These are phyloP conservation scores for Melanophora roralis DNA, from an alignment of 2,888 invertebrate genomes.

Conservation along the genomic window DNA sequence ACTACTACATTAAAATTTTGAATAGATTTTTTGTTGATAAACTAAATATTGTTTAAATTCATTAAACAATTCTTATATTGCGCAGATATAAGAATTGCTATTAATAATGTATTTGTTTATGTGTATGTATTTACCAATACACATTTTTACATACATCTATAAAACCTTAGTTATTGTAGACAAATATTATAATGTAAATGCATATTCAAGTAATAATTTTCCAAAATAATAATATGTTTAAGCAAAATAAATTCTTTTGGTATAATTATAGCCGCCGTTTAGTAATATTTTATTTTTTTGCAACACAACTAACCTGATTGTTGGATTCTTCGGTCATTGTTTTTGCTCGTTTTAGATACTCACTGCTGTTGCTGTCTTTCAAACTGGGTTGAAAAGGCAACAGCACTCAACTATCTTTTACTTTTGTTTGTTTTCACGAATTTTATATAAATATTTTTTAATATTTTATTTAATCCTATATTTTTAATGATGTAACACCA, in stretches of 20 bases:
- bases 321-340: constrained; percentile 66
- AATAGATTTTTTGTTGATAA: neutral
- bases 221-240: neutral
- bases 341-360: constrained; percentile 38
- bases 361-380: constrained; percentile 58
- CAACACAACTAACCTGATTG: constrained; percentile 68
- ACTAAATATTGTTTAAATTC: constrained; percentile 2
- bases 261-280: neutral
- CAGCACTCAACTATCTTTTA: constrained; percentile 45
- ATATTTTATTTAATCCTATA: constrained; percentile 53
- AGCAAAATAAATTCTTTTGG: neutral
- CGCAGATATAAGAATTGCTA: constrained; percentile 11
- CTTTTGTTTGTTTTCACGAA: constrained; percentile 14
- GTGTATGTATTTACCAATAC: neutral
- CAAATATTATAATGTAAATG: neutral
- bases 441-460: constrained; percentile 27
- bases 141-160: neutral
- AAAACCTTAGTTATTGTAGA: neutral
- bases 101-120: neutral
- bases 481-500: constrained; percentile 68
- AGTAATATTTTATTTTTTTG: neutral
- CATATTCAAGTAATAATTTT: neutral
- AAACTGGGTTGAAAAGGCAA: constrained; percentile 45
- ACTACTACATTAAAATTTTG: neutral
- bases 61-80: constrained; percentile 3